A percentile compares a stretch with the other conserved stretches of the same genome.
Conservation (phyloP, 2,797 vertebrate genomes). For the Ceyx erithaca region DNA sequence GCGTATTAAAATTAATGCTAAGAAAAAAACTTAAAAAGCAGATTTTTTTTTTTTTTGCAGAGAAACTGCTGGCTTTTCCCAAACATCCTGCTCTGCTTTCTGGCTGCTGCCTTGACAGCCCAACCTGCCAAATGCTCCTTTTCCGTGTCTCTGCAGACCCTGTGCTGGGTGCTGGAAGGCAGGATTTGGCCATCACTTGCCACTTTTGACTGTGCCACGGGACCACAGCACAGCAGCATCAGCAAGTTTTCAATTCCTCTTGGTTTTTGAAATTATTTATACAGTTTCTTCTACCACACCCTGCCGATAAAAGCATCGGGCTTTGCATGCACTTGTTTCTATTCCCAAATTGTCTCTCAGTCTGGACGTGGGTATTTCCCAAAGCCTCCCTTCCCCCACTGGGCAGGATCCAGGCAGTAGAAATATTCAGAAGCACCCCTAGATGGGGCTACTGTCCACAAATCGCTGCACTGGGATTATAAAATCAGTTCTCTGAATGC, state of each 20-base stretch:
- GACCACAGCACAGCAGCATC: background rate
- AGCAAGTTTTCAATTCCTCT: background rate
- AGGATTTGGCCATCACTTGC: background rate
- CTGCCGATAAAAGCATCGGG: background rate
- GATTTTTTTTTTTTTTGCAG: background rate
- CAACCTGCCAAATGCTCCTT: background rate
- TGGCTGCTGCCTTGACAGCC: background rate
- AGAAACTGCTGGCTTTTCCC: background rate
- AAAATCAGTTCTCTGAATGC: background rate
- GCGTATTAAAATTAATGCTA: background rate
- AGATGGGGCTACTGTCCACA: conserved; percentile 73
- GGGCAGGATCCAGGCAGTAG: background rate
- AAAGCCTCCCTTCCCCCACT: background rate
- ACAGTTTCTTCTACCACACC: background rate
- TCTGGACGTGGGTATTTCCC: background rate
- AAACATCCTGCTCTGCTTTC: background rate
- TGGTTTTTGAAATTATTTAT: background rate
- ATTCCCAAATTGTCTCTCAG: background rate
- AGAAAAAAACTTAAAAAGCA: background rate
- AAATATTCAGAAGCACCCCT: conserved; percentile 44
- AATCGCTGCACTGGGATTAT: background rate
- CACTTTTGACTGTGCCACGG: background rate
- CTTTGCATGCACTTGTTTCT: background rate
- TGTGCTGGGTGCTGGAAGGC: background rate
- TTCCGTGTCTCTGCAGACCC: too few relatives aligned